Conservation (phyloP, 2,797 vertebrate genomes). For the Neosilurus mollespiculum region DNA sequence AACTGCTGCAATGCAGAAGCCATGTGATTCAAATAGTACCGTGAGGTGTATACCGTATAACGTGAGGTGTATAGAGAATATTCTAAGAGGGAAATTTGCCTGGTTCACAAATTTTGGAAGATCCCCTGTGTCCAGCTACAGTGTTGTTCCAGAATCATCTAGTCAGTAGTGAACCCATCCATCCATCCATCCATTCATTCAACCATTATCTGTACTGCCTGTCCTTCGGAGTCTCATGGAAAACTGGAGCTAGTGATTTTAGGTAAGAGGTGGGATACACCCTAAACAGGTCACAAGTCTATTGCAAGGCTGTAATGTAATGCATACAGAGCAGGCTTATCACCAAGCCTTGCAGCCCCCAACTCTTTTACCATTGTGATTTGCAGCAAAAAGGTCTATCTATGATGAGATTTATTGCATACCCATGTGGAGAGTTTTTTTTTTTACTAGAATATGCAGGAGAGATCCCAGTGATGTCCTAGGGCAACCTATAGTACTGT, state of each 20-base stretch:
- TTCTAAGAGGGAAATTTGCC: neutral
- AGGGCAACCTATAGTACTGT: neutral
- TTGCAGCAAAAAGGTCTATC: neutral
- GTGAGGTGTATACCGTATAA: neutral
- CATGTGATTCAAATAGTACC: neutral
- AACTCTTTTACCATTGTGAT: neutral
- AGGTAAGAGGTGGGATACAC: too few relatives aligned
- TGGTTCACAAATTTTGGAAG: neutral
- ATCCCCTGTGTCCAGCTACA: neutral
- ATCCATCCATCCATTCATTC: too few relatives aligned
- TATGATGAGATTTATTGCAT: neutral
- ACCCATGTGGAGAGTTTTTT: neutral
- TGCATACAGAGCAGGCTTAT: neutral
- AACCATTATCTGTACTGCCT: too few relatives aligned
- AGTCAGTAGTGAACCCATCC: neutral
- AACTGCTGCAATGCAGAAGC: neutral
- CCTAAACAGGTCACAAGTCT: too few relatives aligned
- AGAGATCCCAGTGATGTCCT: neutral
- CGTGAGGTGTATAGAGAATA: too few relatives aligned
- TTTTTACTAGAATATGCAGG: neutral
- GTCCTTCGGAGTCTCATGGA: too few relatives aligned
- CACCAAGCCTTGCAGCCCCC: neutral
- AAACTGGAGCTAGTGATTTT: too few relatives aligned
- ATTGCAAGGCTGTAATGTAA: too few relatives aligned
- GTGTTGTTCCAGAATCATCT: neutral